A percentile compares a stretch with the other conserved stretches of the same genome.
These are phyloP conservation scores for Peromyscus eremicus DNA, from an alignment of 2,797 vertebrate genomes.

Conservation along the genomic window DNA sequence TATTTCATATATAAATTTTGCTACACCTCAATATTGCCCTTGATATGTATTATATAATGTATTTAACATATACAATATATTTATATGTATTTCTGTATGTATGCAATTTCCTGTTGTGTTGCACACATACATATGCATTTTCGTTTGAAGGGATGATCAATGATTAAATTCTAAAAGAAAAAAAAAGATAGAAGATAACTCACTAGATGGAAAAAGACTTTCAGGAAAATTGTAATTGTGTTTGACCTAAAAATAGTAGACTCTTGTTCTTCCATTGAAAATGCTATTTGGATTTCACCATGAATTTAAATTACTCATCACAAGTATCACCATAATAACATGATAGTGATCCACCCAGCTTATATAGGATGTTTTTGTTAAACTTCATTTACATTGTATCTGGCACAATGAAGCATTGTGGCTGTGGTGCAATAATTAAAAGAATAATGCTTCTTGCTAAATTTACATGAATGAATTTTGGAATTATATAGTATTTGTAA, in stretches of 20 bases:
- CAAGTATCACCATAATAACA: not conserved
- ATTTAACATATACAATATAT: not conserved
- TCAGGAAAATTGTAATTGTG: not conserved
- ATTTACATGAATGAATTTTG: not conserved
- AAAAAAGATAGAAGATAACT: not conserved
- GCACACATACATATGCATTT: not conserved
- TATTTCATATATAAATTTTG: conserved; percentile 24
- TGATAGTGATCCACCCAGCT: not conserved
- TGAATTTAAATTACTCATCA: not conserved
- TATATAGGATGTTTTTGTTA: not conserved
- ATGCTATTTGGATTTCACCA: not conserved
- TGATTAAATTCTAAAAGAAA: not conserved
- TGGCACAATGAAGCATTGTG: not conserved
- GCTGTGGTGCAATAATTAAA: not conserved
- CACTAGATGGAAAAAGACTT: not conserved
- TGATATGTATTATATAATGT: not conserved
- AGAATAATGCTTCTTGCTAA: not conserved
- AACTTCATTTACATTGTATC: not conserved
- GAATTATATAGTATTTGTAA: not conserved
- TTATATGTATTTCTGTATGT: not conserved
- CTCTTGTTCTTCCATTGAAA: not conserved
- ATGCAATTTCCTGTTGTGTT: not conserved
- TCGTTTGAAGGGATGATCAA: not conserved
- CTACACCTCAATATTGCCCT: not conserved
- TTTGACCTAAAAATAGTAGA: not conserved